phyloP scores from a whole-genome alignment of 2,888 invertebrate genomes.

The Aspidiotus destructor region DNA sequence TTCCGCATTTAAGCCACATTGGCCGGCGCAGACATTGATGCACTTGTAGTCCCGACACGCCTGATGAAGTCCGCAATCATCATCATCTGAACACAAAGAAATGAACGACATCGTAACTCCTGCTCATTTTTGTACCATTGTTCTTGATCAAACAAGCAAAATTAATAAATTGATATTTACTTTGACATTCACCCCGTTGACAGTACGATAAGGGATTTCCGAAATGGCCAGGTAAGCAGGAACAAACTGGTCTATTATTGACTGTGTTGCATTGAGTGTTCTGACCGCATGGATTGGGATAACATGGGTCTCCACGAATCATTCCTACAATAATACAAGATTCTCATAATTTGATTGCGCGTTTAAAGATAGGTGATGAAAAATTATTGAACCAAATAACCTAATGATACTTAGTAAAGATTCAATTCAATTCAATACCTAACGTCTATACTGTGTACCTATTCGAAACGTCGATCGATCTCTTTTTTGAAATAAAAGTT shows the following conservation, averaged over 20 bases:
- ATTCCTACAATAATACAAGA: constrained; percentile 13
- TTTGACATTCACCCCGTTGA: constrained; percentile 61
- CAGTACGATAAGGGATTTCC: constrained; percentile 69
- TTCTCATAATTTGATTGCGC: neutral
- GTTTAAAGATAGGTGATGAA: no score
- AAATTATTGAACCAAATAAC: no score
- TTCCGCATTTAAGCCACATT: constrained; percentile 65
- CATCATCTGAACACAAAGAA: constrained; percentile 49
- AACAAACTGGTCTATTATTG: constrained; percentile 75
- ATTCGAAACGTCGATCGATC: no score
- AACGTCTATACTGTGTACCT: no score
- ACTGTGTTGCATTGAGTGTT: constrained; percentile 72
- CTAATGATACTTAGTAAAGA: no score
- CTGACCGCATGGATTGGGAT: constrained; percentile 75
- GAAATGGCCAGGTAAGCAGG: constrained; percentile 66
- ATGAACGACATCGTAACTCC: no score
- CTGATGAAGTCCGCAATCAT: constrained; percentile 62
- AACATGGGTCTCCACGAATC: constrained; percentile 54
- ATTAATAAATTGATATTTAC: constrained; percentile 42
- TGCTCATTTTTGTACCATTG: no score
- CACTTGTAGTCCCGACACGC: constrained; percentile 68
- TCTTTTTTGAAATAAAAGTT: no score
- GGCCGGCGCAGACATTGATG: constrained; percentile 65
- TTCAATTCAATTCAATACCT: no score
- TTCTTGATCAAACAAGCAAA: no score